phyloP scores from a whole-genome alignment of 2,888 invertebrate genomes.

The Chelonus formosanus region DNA sequence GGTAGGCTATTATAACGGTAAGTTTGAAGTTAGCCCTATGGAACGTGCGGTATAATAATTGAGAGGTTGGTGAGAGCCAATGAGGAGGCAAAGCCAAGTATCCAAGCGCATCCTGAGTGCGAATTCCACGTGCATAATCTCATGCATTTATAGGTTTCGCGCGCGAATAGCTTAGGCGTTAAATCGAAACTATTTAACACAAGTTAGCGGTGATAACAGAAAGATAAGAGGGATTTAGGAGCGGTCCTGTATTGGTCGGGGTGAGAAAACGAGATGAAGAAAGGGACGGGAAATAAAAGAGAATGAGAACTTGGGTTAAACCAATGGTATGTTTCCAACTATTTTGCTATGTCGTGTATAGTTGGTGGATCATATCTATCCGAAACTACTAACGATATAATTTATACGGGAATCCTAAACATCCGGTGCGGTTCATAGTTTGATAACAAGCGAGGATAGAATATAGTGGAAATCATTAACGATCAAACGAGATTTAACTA shows the following conservation, averaged over 20 bases:
- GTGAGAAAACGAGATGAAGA: slow-evolving; percentile 40
- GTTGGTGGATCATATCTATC: slow-evolving; percentile 43
- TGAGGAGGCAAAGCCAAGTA: slow-evolving; percentile 12
- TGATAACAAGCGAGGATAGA: slow-evolving; percentile 47
- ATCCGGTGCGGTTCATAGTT: slow-evolving; percentile 53
- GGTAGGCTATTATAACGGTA: slow-evolving; percentile 34
- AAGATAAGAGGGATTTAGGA: slow-evolving; percentile 13
- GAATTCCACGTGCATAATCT: slow-evolving; percentile 51
- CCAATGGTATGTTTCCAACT: slow-evolving; percentile 50
- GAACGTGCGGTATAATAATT: slow-evolving; percentile 24
- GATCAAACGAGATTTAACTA: slow-evolving; percentile 7
- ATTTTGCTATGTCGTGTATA: slow-evolving; percentile 47
- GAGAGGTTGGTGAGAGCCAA: slow-evolving; percentile 6
- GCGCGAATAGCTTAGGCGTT: slow-evolving; percentile 45
- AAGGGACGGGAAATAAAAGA: slow-evolving; percentile 30
- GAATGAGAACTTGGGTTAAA: slow-evolving; percentile 32
- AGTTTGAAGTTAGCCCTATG: slow-evolving; percentile 35
- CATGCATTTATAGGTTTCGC: slow-evolving; percentile 47
- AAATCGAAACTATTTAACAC: slow-evolving; percentile 53
- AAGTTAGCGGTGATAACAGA: slow-evolving; percentile 10
- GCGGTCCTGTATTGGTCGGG: slow-evolving; percentile 25
- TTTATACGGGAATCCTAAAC: slow-evolving; percentile 55
- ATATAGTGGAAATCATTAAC: slow-evolving; percentile 30
- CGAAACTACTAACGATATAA: slow-evolving; percentile 45
- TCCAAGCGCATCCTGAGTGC: slow-evolving; percentile 42